Evolutionary conservation across 2,797 vertebrate genomes (phyloP).

Genomic region (Jordanella pulchra): DNA sequence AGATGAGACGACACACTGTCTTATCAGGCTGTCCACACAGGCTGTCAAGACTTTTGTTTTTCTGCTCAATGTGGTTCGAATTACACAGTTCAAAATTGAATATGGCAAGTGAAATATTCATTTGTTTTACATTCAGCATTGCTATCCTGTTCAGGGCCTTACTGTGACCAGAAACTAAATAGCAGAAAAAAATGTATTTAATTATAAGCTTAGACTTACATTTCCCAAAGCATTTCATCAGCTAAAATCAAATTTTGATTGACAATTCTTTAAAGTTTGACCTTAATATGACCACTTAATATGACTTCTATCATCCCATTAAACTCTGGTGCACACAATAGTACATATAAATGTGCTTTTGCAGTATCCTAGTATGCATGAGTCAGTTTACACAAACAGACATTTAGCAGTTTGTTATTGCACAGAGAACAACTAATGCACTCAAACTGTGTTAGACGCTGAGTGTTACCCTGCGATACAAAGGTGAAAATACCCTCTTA

Average conservation of each 20-base stretch:
- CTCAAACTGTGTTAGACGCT: conserved; percentile 42
- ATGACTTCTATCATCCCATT: conserved; percentile 1
- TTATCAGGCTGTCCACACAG: conserved; percentile 49
- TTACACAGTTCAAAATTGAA: conserved; percentile 21
- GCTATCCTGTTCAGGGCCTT: not conserved
- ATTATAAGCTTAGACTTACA: not conserved
- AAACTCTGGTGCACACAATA: not conserved
- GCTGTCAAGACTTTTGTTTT: conserved; percentile 35
- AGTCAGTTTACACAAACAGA: conserved; percentile 46
- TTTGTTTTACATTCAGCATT: not conserved
- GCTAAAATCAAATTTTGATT: not conserved
- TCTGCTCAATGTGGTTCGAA: conserved; percentile 42
- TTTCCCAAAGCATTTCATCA: not conserved
- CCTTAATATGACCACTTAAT: not conserved
- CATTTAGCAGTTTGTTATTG: conserved; percentile 56
- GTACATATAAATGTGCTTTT: conserved; percentile 10
- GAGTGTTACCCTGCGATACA: conserved; percentile 55
- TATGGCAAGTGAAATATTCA: not conserved
- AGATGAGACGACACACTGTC: conserved; percentile 54
- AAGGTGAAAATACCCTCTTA: conserved; percentile 55
- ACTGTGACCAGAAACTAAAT: not conserved
- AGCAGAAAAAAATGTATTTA: not conserved
- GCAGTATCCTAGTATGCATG: conserved; percentile 3
- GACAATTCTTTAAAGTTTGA: not conserved
- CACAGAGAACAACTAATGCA: conserved; percentile 47